Conservation (phyloP, 2,888 invertebrate genomes). For the Muscina levida region DNA sequence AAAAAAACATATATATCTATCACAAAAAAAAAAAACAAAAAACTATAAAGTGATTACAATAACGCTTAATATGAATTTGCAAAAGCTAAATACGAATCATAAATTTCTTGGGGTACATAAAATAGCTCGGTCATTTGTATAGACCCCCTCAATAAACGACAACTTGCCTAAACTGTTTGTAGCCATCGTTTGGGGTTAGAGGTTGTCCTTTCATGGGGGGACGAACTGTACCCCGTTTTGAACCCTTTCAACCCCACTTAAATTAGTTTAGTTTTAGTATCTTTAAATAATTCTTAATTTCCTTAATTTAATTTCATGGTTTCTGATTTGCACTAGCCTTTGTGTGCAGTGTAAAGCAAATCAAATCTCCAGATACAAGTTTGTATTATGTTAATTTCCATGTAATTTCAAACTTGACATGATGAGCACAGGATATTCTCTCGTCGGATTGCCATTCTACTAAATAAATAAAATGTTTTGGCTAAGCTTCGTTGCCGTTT, state of each 20-base stretch:
- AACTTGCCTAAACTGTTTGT: not conserved
- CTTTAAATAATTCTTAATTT: conserved; percentile 14
- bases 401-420: conserved; percentile 49
- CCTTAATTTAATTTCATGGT: conserved; percentile 50
- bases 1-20: too few species aligned
- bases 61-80: too few species aligned
- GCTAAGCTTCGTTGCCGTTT: conserved; percentile 49
- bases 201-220: not conserved
- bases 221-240: too few species aligned
- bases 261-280: conserved; percentile 15
- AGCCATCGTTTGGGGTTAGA: not conserved
- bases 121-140: too few species aligned
- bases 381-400: conserved; percentile 48
- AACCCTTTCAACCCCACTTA: not conserved
- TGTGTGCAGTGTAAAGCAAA: not conserved
- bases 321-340: conserved; percentile 37
- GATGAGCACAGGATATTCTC: not conserved
- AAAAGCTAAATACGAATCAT: too few species aligned
- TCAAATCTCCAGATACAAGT: conserved; percentile 36
- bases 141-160: not conserved
- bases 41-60: too few species aligned
- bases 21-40: too few species aligned
- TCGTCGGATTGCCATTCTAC: conserved; percentile 16
- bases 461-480: conserved; percentile 50
- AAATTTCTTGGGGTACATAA: too few species aligned